Conservation (phyloP, 2,888 invertebrate genomes). For the Entomobrya proxima region DNA sequence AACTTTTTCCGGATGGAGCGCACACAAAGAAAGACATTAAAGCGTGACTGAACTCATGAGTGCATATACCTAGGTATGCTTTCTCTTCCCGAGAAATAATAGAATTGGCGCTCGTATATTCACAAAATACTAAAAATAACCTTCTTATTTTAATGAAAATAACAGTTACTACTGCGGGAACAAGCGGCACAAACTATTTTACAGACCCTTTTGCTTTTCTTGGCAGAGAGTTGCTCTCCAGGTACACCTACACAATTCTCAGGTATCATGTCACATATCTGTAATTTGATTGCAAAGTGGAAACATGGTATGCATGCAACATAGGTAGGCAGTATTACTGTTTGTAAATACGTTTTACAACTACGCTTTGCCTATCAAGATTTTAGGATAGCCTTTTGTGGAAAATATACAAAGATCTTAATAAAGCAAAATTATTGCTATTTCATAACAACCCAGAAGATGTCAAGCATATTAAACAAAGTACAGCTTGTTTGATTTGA, state of each 20-base stretch:
- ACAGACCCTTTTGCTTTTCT: neutral
- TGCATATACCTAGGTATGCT: too few species aligned
- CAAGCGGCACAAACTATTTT: neutral
- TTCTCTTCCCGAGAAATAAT: neutral
- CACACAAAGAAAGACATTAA: conserved; percentile 46
- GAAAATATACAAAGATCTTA: too few species aligned
- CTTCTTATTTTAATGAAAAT: conserved; percentile 8
- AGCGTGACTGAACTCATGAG: conserved; percentile 43
- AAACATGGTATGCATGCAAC: neutral
- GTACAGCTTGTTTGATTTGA: too few species aligned
- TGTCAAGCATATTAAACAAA: too few species aligned
- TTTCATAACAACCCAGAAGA: too few species aligned
- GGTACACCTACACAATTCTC: neutral
- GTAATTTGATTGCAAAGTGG: conserved; percentile 20
- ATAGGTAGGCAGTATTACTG: neutral
- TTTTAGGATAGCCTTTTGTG: neutral
- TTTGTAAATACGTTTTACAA: neutral
- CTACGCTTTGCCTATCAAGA: neutral
- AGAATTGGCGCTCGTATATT: neutral
- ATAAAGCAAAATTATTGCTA: too few species aligned
- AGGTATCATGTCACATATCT: conserved; percentile 1
- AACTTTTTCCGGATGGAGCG: conserved; percentile 1
- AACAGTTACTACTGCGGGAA: neutral
- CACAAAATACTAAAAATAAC: neutral
- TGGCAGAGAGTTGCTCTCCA: neutral